Conservation (phyloP, 1,140 invertebrate genomes). For the Leguminivora glycinivorella region DNA sequence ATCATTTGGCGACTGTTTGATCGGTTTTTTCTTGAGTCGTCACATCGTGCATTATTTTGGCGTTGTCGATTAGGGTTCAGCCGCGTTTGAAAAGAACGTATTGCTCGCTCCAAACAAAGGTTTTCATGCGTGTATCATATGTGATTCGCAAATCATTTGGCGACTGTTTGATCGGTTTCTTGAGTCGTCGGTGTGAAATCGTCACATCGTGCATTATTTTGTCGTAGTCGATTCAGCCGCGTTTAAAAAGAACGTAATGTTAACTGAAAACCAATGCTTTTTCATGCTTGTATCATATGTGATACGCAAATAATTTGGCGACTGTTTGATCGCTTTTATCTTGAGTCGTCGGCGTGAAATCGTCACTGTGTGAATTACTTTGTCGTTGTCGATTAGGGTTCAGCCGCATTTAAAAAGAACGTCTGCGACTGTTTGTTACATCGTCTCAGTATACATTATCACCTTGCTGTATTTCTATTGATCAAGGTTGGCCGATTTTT, state of each 20-base stretch:
- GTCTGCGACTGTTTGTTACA: too few relatives aligned
- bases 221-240: too few relatives aligned
- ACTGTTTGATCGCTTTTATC: background rate
- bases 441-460: too few relatives aligned
- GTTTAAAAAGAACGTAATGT: constrained; percentile 20
- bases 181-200: too few relatives aligned
- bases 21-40: background rate
- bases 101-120: constrained; percentile 17
- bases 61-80: too few relatives aligned
- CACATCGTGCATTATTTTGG: too few relatives aligned
- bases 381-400: too few relatives aligned
- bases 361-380: too few relatives aligned
- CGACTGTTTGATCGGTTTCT: background rate
- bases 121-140: constrained; percentile 9
- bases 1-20: background rate
- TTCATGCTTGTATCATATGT: constrained; percentile 2
- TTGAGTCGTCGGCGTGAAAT: too few relatives aligned
- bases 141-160: background rate
- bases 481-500: too few relatives aligned
- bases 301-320: background rate
- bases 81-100: constrained; percentile 2
- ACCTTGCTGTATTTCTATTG: too few relatives aligned
- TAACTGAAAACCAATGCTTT: background rate
- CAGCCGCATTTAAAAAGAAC: background rate
- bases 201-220: too few relatives aligned